Base-by-base conservation (phyloP, 1,140 invertebrate species). In the Heliconius eleuchia region DNA sequence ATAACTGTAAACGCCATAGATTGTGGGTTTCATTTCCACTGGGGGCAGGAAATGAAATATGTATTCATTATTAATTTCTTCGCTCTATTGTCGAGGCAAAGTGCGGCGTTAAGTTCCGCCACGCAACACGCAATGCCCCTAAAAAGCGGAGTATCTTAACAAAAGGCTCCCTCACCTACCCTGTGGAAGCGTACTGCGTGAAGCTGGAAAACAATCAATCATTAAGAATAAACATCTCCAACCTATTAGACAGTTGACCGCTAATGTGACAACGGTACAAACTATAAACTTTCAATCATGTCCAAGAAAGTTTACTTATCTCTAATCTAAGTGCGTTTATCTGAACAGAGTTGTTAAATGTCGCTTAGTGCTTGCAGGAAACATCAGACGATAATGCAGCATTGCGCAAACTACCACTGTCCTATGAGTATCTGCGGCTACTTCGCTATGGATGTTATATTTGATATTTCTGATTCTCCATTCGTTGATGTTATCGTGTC, bases 341-440 rank as follows among this genome's bases (percentile, higher is more conserved):
- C 66, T 77, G 46, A 71, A 71, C 42, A 23, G 66, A 71, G 75
- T 78, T 70, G 71, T 78, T 78, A 78, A 77, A 80, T 80, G 79
- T 80, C 79, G 79, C 75, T 80, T 80, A 80, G 74, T 73, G 50
- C 23, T 57, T 66, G 57, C 73, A 76, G 71, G 79, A 77, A 73
- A 57, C 74, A 70, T 52, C 74, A 73, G 18, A 37, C 60, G 60
- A n/a, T 76, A 76, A 76, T 27, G 75, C 66, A 71, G 76, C 46
- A 39, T 77, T 77, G 27, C 76, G 27, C 76, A 77, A 78, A 73
- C 77, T 78, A 60, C 1, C 23, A 18, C 76, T 71, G 42, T 78
- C 42, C 34, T 1, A 34, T 3, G 2, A 2, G 1, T 42, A 46
- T 13, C 46, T 57, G 50, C 18, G 7, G 71, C 71, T 55, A 23